Percentiles rank a stretch among this genome's conserved stretches.
Evolutionary conservation across 2,113 vertebrate species (phyloP).

Genomic region (Beaufortia kweichowensis): DNA sequence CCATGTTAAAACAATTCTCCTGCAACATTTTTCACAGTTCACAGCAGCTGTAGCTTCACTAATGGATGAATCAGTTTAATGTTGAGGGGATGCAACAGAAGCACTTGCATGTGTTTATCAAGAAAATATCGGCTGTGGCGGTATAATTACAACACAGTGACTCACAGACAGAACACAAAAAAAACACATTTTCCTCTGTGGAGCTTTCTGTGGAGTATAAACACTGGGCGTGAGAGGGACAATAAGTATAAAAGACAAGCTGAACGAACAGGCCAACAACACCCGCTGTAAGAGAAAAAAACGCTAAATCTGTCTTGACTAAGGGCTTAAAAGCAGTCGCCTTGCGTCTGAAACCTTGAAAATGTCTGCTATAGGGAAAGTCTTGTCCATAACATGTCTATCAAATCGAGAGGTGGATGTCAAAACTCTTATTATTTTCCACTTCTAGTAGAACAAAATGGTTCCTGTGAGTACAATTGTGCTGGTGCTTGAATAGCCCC

Average conservation of each 20-base stretch:
- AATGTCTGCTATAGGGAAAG: constrained; percentile 51
- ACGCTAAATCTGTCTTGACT: constrained; percentile 57
- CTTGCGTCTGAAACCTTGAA: constrained; percentile 60
- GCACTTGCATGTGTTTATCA: neutral
- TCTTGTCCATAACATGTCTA: constrained; percentile 59
- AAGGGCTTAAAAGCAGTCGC: constrained; percentile 54
- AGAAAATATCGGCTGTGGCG: neutral
- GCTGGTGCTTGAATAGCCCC: constrained; percentile 2
- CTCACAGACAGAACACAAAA: neutral
- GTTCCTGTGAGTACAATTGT: constrained; percentile 25
- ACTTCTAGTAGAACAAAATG: constrained; percentile 18
- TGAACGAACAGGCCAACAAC: constrained; percentile 17
- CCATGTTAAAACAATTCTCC: constrained; percentile 24
- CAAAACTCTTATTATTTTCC: constrained; percentile 41
- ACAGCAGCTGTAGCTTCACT: constrained; percentile 19
- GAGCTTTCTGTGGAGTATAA: neutral
- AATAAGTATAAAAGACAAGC: constrained; percentile 5
- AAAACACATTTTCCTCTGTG: neutral
- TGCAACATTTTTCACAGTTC: constrained; percentile 1
- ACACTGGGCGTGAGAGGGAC: neutral
- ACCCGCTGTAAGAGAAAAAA: constrained; percentile 1
- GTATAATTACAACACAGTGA: constrained; percentile 30
- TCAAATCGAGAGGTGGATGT: constrained; percentile 45
- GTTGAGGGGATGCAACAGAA: neutral
- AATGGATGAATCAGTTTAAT: constrained; percentile 24